These are phyloP conservation scores for Macropus fuliginosus DNA, from an alignment of 2,797 vertebrate species.

Conservation along the genomic window DNA sequence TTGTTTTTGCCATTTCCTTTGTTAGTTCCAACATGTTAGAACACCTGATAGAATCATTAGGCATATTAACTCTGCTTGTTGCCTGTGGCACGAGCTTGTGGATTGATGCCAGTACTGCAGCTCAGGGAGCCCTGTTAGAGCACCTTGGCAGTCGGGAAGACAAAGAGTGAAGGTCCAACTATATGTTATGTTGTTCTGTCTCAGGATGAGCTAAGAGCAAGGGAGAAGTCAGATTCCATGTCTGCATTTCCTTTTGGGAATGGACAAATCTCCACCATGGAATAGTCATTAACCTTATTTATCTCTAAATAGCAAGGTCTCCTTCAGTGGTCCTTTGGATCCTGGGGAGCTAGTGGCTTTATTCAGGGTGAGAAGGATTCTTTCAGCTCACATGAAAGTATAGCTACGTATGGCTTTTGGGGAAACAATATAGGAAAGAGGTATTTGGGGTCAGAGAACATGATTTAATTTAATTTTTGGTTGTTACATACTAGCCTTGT, in stretches of 20 bases:
- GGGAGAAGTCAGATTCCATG: conserved; percentile 66
- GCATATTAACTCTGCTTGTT: conserved; percentile 62
- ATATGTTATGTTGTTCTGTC: conserved; percentile 68
- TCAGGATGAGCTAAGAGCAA: conserved; percentile 62
- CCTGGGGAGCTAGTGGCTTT: conserved; percentile 19
- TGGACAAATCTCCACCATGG: conserved; percentile 62
- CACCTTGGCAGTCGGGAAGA: conserved; percentile 54
- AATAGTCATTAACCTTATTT: conserved; percentile 75
- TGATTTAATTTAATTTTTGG: not conserved
- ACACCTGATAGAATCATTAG: conserved; percentile 70
- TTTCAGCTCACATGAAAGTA: conserved; percentile 32
- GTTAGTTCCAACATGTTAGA: conserved; percentile 68
- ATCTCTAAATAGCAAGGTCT: conserved; percentile 73
- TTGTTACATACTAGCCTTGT: not conserved
- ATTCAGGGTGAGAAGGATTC: conserved; percentile 56
- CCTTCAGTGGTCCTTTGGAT: conserved; percentile 55
- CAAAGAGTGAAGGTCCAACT: conserved; percentile 56
- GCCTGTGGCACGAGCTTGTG: conserved; percentile 62
- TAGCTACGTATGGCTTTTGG: not conserved
- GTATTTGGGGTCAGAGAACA: not conserved
- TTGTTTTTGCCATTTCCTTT: conserved; percentile 65
- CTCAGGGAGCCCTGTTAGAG: conserved; percentile 57
- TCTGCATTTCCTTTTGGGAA: conserved; percentile 66
- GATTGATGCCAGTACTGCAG: conserved; percentile 52
- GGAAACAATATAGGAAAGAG: not conserved